A percentile compares a stretch with the other conserved stretches of the same genome.
These are phyloP conservation scores for Elgaria multicarinata DNA, from an alignment of 2,113 vertebrate species.

Conservation along the genomic window DNA sequence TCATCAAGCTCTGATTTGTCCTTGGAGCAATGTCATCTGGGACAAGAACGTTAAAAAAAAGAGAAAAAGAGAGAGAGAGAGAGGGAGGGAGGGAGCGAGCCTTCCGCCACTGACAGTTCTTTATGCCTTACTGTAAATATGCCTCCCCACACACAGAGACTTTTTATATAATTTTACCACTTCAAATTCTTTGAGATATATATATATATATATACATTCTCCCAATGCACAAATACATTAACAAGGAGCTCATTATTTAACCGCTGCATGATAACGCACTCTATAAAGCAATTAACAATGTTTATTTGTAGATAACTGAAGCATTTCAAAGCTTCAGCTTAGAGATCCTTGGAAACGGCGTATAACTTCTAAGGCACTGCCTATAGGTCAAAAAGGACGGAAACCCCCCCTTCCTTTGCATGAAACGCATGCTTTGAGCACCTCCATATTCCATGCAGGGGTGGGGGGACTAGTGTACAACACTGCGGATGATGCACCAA, in stretches of 20 bases:
- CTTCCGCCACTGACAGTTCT: slow-evolving; percentile 72
- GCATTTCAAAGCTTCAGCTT: slow-evolving; percentile 60
- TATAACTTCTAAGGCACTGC: slow-evolving; percentile 70
- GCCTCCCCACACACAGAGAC: slow-evolving; percentile 21
- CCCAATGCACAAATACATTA: slow-evolving; percentile 46
- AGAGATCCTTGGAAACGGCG: slow-evolving; percentile 64
- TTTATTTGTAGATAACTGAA: slow-evolving; percentile 71
- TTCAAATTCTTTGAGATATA: slow-evolving; percentile 54
- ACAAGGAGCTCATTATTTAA: slow-evolving; percentile 59
- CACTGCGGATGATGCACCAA: slow-evolving; percentile 45
- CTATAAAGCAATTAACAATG: slow-evolving; percentile 63
- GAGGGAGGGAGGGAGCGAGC: slow-evolving; percentile 45
- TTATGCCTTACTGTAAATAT: slow-evolving; percentile 73
- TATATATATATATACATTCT: slow-evolving; percentile 9
- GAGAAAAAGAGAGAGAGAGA: not conserved
- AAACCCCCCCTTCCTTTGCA: slow-evolving; percentile 32
- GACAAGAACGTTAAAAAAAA: slow-evolving; percentile 66
- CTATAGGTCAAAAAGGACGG: slow-evolving; percentile 73
- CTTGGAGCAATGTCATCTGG: slow-evolving; percentile 76
- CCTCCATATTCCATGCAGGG: slow-evolving; percentile 60
- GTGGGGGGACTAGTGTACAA: slow-evolving; percentile 45
- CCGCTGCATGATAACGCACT: slow-evolving; percentile 48
- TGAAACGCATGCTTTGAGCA: slow-evolving; percentile 62
- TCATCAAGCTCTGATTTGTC: slow-evolving; percentile 76
- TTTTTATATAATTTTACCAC: slow-evolving; percentile 67